Percentiles rank a stretch among this genome's conserved stretches.
phyloP scores from a whole-genome alignment of 2,797 vertebrate species.

The Molossus alvarezi region DNA sequence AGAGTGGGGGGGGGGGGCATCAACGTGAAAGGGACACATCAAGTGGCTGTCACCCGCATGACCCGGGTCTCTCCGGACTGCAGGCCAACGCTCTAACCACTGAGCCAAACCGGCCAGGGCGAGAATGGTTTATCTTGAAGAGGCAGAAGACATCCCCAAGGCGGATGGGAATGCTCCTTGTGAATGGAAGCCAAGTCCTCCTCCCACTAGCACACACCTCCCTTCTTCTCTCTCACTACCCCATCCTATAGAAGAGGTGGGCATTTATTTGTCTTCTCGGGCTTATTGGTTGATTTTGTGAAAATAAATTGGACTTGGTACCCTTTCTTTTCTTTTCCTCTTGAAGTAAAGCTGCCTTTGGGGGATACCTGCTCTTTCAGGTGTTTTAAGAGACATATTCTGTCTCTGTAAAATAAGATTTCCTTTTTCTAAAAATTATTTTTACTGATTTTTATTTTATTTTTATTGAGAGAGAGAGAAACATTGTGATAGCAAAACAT shows the following conservation, averaged over 20 bases:
- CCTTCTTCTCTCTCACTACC: background rate
- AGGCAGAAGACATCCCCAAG: background rate
- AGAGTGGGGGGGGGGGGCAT: too few relatives aligned
- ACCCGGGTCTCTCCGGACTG: too few relatives aligned
- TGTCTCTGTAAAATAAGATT: background rate
- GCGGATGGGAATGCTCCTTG: background rate
- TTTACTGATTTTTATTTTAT: too few relatives aligned
- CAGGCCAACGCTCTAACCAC: too few relatives aligned
- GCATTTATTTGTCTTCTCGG: background rate
- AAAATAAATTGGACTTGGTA: background rate
- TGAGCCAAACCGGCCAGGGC: too few relatives aligned
- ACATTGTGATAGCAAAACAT: too few relatives aligned
- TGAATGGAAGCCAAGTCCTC: background rate
- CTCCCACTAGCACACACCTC: background rate
- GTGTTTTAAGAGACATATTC: conserved; percentile 17
- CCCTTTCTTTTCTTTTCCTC: conserved; percentile 27
- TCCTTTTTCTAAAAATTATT: background rate
- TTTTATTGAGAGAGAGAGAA: too few relatives aligned
- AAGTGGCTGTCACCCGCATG: too few relatives aligned
- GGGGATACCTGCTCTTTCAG: background rate
- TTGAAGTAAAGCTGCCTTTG: conserved; percentile 8
- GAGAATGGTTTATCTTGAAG: background rate
- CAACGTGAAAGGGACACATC: too few relatives aligned
- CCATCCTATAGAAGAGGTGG: too few relatives aligned
- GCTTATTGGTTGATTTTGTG: background rate